Evolutionary conservation across 2,888 invertebrate species (phyloP).

Genomic region (Scaptomyza flava): DNA sequence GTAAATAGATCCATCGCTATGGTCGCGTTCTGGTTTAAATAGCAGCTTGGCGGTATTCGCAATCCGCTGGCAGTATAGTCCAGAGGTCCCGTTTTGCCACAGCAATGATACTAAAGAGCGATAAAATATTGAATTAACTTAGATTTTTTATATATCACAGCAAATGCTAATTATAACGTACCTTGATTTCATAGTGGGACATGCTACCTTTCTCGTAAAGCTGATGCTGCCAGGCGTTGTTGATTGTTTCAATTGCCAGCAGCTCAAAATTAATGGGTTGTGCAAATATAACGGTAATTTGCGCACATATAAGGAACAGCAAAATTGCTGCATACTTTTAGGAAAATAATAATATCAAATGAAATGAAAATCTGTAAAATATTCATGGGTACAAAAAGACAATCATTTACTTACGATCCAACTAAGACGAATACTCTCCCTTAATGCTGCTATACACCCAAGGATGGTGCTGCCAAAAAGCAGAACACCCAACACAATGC

Average conservation of each 20-base stretch:
- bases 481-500: conserved; percentile 66
- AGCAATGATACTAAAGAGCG: conserved; percentile 64
- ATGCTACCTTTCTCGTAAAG: conserved; percentile 56
- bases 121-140: not conserved
- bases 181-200: conserved; percentile 76
- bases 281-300: conserved; percentile 74
- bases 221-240: conserved; percentile 69
- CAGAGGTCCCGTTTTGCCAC: conserved; percentile 71
- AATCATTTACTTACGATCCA: conserved; percentile 70
- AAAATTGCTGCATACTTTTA: conserved; percentile 69
- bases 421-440: conserved; percentile 62
- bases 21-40: conserved; percentile 63
- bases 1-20: conserved; percentile 60
- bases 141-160: too few relatives aligned
- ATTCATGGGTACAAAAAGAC: too few relatives aligned
- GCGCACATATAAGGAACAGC: conserved; percentile 63
- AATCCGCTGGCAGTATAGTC: conserved; percentile 65
- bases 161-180: conserved; percentile 21
- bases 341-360: not conserved
- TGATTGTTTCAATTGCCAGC: conserved; percentile 72
- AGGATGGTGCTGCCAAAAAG: conserved; percentile 70
- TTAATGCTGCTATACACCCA: conserved; percentile 68
- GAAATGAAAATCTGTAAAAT: not conserved
- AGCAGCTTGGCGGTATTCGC: conserved; percentile 71
- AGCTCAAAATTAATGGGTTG: conserved; percentile 69